Conservation (phyloP, 2,888 invertebrate genomes). For the Luperina testacea region DNA sequence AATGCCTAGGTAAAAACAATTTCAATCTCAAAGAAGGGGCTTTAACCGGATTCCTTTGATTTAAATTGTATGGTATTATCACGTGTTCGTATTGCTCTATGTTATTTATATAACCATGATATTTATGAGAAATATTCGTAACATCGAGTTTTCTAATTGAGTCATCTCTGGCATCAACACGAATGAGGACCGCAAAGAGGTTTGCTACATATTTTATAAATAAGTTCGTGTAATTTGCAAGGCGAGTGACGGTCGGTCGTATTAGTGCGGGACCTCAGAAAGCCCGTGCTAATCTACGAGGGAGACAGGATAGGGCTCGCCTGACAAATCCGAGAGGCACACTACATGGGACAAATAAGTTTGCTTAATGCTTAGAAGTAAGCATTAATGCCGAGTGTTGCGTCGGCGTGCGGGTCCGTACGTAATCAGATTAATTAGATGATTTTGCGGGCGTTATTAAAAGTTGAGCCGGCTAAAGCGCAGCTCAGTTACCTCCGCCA, state of each 20-base stretch:
- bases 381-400: slow-evolving; percentile 85
- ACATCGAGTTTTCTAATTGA: slow-evolving; percentile 5
- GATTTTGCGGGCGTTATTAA: slow-evolving; percentile 89
- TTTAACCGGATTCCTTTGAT: slow-evolving; percentile 48
- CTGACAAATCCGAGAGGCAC: slow-evolving; percentile 81
- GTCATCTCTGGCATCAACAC: not conserved
- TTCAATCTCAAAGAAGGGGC: slow-evolving; percentile 56
- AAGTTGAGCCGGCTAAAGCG: slow-evolving; percentile 88
- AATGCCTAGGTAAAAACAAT: slow-evolving; percentile 67
- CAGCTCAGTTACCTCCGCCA: slow-evolving; percentile 85
- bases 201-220: slow-evolving; percentile 39
- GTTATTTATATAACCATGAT: slow-evolving; percentile 3
- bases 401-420: slow-evolving; percentile 80
- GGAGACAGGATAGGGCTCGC: slow-evolving; percentile 71
- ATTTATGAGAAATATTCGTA: not conserved
- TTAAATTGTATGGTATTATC: slow-evolving; percentile 41
- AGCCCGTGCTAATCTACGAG: slow-evolving; percentile 73
- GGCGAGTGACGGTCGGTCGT: slow-evolving; percentile 69
- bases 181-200: slow-evolving; percentile 9
- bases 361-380: slow-evolving; percentile 85
- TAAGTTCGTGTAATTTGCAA: slow-evolving; percentile 65
- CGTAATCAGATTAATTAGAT: slow-evolving; percentile 89
- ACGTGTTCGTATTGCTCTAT: slow-evolving; percentile 20
- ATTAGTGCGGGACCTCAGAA: slow-evolving; percentile 70
- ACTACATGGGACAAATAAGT: slow-evolving; percentile 85